Base-by-base conservation (phyloP, 2,888 invertebrate species). In the Rhabditoides inermis region DNA sequence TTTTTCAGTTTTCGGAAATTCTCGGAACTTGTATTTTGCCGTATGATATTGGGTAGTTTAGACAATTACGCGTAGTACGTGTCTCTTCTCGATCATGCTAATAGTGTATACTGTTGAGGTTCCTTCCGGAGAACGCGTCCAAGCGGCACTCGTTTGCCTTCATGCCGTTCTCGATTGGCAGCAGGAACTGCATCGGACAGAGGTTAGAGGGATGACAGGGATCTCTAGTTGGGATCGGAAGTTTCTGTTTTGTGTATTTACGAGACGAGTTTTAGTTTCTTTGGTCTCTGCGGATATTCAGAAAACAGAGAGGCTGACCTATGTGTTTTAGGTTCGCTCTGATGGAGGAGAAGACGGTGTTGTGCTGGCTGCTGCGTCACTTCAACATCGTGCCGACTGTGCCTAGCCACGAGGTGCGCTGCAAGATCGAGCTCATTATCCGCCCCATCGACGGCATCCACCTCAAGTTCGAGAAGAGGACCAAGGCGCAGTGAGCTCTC, bases 151-250 rank as follows among this genome's bases (percentile, higher is more conserved):
- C 80, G 2, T 80, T 69, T 66, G 71, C 78, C 22, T 81, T 75
- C 61, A 68, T 80, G 3, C 80, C 80, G 1, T 80, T 80, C 65
- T 80, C 80, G 2, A 80, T 80, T 36, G 80, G 81, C 2, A 70
- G 75, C 3, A 69, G 81, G 25, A 80, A 81, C 64, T 80, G 80
- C 58, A 80, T 80, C 37, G 80, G 80, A 68, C 72, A 75, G 69
- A 59, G 73, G 41, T 70, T 63, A 27, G 65, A 58, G 26, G 25
- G 42, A 42, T 22, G n/a, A n/a, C n/a, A n/a, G n/a, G n/a, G n/a
- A n/a, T n/a, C n/a, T n/a, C n/a, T n/a, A n/a, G n/a, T n/a, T n/a
- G n/a, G n/a, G n/a, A n/a, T n/a, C n/a, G n/a, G n/a, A n/a, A n/a
- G n/a, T n/a, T n/a, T n/a, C n/a, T n/a, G n/a, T n/a, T n/a, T n/a